Percentiles rank a stretch among this genome's conserved stretches.
phyloP scores from a whole-genome alignment of 2,113 vertebrate species.

The Oryzias javanicus region DNA sequence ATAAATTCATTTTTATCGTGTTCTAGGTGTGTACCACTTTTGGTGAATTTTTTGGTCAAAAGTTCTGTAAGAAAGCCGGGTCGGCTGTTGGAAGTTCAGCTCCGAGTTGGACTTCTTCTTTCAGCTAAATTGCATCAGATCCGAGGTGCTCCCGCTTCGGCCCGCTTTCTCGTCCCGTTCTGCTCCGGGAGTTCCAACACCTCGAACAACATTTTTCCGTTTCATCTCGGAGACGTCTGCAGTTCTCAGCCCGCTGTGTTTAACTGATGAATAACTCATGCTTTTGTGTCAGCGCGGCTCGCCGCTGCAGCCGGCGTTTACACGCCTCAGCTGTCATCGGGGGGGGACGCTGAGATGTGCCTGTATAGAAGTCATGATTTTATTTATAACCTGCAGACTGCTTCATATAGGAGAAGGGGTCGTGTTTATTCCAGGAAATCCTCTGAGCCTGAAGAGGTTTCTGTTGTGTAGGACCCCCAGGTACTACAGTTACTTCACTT shows the following conservation, averaged over 20 bases:
- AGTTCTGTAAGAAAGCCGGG: no score
- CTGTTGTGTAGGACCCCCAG: no score
- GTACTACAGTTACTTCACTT: background rate
- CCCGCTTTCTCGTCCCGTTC: conserved; percentile 7
- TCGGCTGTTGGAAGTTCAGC: no score
- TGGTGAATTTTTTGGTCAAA: no score
- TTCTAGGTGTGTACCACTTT: no score
- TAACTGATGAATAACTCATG: conserved; percentile 21
- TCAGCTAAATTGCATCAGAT: conserved; percentile 11
- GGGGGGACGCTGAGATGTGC: background rate
- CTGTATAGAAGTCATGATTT: background rate
- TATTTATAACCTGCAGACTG: background rate
- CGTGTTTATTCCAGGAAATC: background rate
- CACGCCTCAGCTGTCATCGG: conserved; percentile 7
- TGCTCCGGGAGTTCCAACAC: conserved; percentile 8
- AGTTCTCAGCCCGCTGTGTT: background rate
- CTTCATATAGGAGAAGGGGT: background rate
- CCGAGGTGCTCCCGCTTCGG: background rate
- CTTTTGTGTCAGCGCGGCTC: conserved; percentile 14
- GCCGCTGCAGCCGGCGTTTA: conserved; percentile 20
- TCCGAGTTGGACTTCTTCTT: background rate
- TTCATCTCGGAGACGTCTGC: conserved; percentile 8
- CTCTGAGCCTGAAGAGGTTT: background rate
- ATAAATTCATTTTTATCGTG: no score
- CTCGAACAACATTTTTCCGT: conserved; percentile 13